Base-by-base conservation (phyloP, 2,888 invertebrate genomes). In the Pachymerium ferrugineum region DNA sequence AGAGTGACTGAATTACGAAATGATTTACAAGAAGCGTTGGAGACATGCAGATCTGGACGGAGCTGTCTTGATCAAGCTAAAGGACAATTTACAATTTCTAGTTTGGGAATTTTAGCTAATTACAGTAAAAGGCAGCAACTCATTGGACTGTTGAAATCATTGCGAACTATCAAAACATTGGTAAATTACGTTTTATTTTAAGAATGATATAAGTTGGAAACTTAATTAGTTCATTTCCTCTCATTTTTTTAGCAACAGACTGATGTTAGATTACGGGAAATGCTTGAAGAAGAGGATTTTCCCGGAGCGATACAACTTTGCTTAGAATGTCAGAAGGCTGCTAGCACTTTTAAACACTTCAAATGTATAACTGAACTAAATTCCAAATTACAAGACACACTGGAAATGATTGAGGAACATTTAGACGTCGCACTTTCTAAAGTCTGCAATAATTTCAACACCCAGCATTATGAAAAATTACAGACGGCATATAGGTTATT, bases 391-490 rank as follows among this genome's bases (percentile, higher is more conserved):
- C 94, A 95, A 81, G 96, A 97, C 81, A 95, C 94, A 0, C 83
- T 97, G 73, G 91, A 92, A 76, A 88, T 93, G 85, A 93, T 94
- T 0, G 97, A 97, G 80, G 93, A 94, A 77, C 93, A 94, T 78
- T 81, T 97, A 54, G 97, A 97, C 80, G 88, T 89, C 0, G 93
- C 94, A 0, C 84, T 97, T 12, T 89, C 93, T 0, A 90, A 90
- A 79, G 88, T 92, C 78, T 88, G 88, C 79, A 87, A 87, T 74
- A 88, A 88, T 78, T 95, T 94, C 81, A 91, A 97, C 79, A 86
- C 87, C 25, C 86, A 86, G 12, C 88, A 89, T 5, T 98, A 97
- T 81, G 86, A 88, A 10, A 91, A 93, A 78, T 84, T 97, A 0
- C 92, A 94, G 80, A 89, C 88, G 77, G 97, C 97, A 0, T 98